Conservation (phyloP, 2,113 vertebrate genomes). For the Nipponia nippon region DNA sequence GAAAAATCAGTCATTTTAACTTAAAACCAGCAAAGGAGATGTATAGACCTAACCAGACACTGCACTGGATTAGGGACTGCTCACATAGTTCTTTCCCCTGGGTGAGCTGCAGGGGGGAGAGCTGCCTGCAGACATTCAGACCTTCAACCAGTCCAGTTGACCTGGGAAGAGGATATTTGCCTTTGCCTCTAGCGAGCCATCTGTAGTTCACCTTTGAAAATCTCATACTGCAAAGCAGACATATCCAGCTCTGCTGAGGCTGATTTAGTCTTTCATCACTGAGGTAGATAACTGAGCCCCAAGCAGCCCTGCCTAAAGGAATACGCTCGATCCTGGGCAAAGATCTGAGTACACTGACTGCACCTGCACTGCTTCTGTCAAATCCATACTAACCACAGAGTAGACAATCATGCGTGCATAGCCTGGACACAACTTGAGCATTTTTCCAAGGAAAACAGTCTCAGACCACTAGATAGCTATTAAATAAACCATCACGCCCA, state of each 20-base stretch:
- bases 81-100: background rate
- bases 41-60: background rate
- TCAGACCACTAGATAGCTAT: background rate
- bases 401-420: rapidly evolving
- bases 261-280: background rate
- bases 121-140: background rate
- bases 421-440: background rate
- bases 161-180: background rate
- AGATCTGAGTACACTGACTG: background rate
- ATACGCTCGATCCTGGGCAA: background rate
- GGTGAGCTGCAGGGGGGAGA: background rate
- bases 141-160: background rate
- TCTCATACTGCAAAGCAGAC: background rate
- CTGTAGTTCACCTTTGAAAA: background rate
- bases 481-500: background rate
- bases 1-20: background rate
- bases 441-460: background rate
- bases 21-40: background rate
- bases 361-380: background rate
- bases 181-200: background rate
- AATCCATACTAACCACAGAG: background rate
- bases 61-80: background rate
- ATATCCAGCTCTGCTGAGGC: background rate
- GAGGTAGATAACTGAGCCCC: rapidly evolving
- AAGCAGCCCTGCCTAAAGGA: background rate